These are phyloP conservation scores for Hyperopisus bebe DNA, from an alignment of 2,113 vertebrate species.

Conservation along the genomic window DNA sequence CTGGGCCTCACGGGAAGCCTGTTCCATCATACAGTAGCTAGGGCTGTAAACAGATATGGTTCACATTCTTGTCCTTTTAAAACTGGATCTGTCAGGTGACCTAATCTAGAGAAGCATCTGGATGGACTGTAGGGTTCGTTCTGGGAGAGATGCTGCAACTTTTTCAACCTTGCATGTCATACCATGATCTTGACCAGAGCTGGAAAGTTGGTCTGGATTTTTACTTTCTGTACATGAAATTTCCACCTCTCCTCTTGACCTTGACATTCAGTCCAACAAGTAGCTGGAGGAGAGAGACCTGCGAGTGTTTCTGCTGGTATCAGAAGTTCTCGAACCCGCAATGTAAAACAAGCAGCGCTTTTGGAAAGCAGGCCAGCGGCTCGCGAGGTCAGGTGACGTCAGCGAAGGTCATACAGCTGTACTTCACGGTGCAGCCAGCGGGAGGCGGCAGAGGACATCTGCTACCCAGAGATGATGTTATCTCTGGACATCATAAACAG, in stretches of 20 bases:
- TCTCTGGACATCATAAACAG: conserved; percentile 1
- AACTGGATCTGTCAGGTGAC: background rate
- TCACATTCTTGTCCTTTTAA: background rate
- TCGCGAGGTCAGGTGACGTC: background rate
- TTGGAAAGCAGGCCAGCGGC: background rate
- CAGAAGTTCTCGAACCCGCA: background rate
- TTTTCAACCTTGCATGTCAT: background rate
- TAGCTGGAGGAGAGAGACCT: background rate
- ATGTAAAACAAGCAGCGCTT: background rate
- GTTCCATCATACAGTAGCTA: background rate
- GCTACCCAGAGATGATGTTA: background rate
- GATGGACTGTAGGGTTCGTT: background rate
- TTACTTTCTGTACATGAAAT: background rate
- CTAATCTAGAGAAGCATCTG: background rate
- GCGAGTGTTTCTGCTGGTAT: background rate
- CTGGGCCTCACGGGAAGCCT: background rate
- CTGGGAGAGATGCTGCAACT: background rate
- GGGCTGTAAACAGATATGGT: background rate
- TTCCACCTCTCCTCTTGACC: background rate
- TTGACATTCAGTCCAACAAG: background rate
- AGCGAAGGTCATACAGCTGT: background rate
- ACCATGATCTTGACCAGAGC: background rate
- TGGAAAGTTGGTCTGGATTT: background rate
- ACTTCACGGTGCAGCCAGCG: background rate
- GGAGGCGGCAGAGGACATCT: background rate